Base-by-base conservation (phyloP, 1,140 invertebrate species). In the Drosophila pectinifera region DNA sequence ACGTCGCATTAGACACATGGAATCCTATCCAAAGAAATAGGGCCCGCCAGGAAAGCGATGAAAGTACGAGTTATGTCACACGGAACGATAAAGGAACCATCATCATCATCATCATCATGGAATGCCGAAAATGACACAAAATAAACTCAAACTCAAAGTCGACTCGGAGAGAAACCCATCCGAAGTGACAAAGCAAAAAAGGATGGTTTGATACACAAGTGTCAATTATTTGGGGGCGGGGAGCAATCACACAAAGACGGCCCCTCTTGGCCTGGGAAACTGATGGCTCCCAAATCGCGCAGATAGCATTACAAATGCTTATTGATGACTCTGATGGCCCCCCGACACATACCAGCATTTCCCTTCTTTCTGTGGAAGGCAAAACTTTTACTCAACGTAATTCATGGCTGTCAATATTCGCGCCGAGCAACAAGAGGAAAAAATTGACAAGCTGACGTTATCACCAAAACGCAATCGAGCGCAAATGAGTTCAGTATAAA, bases 401-500 rank as follows among this genome's bases (percentile, higher is more conserved):
- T 49, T 65, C 43, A 51, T 16, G 51, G 43, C 34, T 65, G 43
- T 68, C 64, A 68, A 26, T 64, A 34, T 63, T 63, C 28, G 16
- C 22, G 49, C 7, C 18, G n/a, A 55, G 57, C 11, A 20, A 26
- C 7, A 57, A 56, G 20, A 64, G 18, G 13, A 41, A 36, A 43
- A 75, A 70, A 34, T 45, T 73, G 64, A 70, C 78, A 80, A 53
- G 49, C 63, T 75, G 59, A 62, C 56, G 41, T 24, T 79, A 73
- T 73, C 69, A 39, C 38, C 22, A 34, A 39, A 49, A 36, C 65
- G 55, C 70, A 80, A 70, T 80, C 70, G 54, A 76, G 46, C 55
- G 49, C 78, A 73, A 78, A 76, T 76, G 58, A 80, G 58, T 55
- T 42, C 38, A 54, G 63, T 45, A 74, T 45, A 62, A 36, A 46